These are phyloP conservation scores for Octonoba sinensis DNA, from an alignment of 2,888 invertebrate species.

Conservation along the genomic window DNA sequence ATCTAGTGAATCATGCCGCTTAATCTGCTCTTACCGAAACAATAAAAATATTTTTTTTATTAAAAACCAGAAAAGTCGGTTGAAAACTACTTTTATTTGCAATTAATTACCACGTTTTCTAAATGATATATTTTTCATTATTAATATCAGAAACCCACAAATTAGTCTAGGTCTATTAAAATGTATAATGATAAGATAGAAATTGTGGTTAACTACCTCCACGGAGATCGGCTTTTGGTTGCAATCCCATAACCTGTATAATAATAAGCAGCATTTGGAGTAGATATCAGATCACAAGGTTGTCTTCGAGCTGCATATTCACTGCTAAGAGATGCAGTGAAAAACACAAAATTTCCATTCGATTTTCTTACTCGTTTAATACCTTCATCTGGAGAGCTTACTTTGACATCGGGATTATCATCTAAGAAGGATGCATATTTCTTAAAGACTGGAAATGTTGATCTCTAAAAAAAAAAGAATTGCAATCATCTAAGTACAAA, in stretches of 20 bases:
- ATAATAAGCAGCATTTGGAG: constrained; percentile 12
- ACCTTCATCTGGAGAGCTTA: constrained; percentile 16
- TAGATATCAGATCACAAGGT: constrained; percentile 31
- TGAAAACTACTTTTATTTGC: no score
- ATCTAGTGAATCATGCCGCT: no score
- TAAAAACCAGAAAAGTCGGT: no score
- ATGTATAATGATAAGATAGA: no score
- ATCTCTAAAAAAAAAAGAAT: constrained; percentile 13
- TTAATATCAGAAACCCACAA: no score
- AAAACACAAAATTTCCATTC: constrained; percentile 22
- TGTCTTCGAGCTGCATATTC: constrained; percentile 21
- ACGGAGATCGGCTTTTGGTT: background rate
- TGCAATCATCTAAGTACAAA: background rate
- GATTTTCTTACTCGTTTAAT: constrained; percentile 29
- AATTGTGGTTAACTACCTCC: no score
- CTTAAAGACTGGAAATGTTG: constrained; percentile 12
- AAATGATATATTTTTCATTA: no score
- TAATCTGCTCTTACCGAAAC: no score
- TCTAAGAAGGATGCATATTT: constrained; percentile 2
- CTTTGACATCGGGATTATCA: constrained; percentile 18
- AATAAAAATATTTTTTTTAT: no score
- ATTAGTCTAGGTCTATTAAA: no score
- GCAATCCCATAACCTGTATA: constrained; percentile 35
- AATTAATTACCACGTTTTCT: no score
- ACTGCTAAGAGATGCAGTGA: constrained; percentile 18